A percentile compares a stretch with the other conserved stretches of the same genome.
Evolutionary conservation across 2,113 vertebrate species (phyloP).

Genomic region (Anoplopoma fimbria): DNA sequence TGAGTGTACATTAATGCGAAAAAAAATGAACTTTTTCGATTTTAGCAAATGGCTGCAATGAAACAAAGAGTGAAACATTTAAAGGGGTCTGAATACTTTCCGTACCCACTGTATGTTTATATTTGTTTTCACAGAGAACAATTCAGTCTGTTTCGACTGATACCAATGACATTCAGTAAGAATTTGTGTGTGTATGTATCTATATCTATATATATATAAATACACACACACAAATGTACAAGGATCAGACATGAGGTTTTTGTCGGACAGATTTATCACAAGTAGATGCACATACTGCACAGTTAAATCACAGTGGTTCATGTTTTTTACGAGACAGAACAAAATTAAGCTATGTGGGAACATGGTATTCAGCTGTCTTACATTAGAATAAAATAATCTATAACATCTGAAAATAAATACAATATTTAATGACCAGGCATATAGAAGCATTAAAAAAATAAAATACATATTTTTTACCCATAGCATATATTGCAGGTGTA

Average conservation of each 20-base stretch:
- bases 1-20: too few relatives aligned
- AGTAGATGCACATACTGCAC: background rate
- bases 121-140: background rate
- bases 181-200: background rate
- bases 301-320: slow-evolving; percentile 26
- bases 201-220: background rate
- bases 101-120: too few relatives aligned
- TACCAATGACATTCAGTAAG: background rate
- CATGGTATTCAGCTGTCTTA: background rate
- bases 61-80: too few relatives aligned
- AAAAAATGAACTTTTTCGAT: too few relatives aligned
- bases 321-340: background rate
- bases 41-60: too few relatives aligned
- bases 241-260: background rate
- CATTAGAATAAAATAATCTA: background rate
- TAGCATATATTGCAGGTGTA: background rate
- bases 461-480: background rate
- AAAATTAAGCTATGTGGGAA: background rate
- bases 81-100: too few relatives aligned
- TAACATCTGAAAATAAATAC: slow-evolving; percentile 1
- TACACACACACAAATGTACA: background rate
- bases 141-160: background rate
- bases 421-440: background rate
- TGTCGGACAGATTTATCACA: slow-evolving; percentile 4
- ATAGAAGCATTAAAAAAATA: slow-evolving; percentile 1